These are phyloP conservation scores for Trypoxylus dichotomus DNA, from an alignment of 1,140 invertebrate species.

Conservation along the genomic window DNA sequence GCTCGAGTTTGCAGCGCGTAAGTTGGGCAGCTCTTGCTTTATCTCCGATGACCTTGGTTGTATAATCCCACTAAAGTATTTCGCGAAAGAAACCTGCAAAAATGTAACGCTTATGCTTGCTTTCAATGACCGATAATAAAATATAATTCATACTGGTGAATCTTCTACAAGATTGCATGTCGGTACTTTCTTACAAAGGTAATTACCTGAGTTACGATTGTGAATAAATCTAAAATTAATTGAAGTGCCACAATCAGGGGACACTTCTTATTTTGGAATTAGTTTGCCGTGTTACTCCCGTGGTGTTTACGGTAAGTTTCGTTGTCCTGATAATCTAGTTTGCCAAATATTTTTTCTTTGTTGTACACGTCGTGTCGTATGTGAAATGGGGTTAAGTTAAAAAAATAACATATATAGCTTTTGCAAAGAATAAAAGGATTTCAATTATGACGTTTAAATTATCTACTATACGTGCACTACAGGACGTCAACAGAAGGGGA, in stretches of 20 bases:
- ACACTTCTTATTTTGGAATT: slow-evolving; percentile 6
- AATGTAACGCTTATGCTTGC: not conserved
- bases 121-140: not conserved
- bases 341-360: too few species aligned
- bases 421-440: too few species aligned
- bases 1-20: not conserved
- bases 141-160: not conserved
- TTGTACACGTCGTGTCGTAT: too few species aligned
- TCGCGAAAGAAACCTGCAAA: not conserved
- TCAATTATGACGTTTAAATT: too few species aligned
- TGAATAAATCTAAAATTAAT: slow-evolving; percentile 6
- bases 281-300: not conserved
- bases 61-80: not conserved
- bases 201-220: not conserved
- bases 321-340: not conserved
- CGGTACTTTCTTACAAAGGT: not conserved
- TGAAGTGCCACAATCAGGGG: not conserved
- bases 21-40: not conserved
- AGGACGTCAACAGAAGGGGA: too few species aligned
- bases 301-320: not conserved
- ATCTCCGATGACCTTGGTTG: not conserved
- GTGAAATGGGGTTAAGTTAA: too few species aligned
- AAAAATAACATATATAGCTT: too few species aligned
- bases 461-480: too few species aligned
- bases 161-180: not conserved